These are phyloP conservation scores for Listronotus bonariensis DNA, from an alignment of 1,140 invertebrate species.

Conservation along the genomic window DNA sequence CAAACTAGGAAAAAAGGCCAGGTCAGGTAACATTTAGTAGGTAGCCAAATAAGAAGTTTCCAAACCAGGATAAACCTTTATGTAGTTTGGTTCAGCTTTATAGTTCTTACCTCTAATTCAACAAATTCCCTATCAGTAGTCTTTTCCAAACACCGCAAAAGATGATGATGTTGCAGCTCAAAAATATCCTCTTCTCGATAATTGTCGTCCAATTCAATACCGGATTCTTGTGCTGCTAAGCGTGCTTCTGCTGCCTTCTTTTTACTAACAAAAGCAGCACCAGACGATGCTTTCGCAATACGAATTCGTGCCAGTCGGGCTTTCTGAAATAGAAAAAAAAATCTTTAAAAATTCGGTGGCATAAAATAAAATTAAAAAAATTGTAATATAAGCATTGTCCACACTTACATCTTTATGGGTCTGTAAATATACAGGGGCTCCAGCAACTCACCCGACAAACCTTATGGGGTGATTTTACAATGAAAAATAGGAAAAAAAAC, in stretches of 20 bases:
- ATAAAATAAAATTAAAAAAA: too few species aligned
- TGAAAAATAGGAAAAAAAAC: too few species aligned
- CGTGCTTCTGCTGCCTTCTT: constrained; percentile 98
- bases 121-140: constrained; percentile 98
- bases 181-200: constrained; percentile 96
- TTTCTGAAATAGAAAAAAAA: constrained; percentile 79
- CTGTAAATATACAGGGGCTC: too few species aligned
- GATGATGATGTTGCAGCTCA: constrained; percentile 98
- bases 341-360: neutral
- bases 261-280: constrained; percentile 97
- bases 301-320: constrained; percentile 94
- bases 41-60: too few species aligned
- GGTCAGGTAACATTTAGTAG: too few species aligned
- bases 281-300: constrained; percentile 97
- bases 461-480: too few species aligned
- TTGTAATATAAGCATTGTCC: too few species aligned
- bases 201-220: constrained; percentile 84
- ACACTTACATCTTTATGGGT: too few species aligned
- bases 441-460: too few species aligned
- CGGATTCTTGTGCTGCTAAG: constrained; percentile 87
- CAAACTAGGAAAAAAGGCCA: too few species aligned
- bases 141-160: constrained; percentile 95
- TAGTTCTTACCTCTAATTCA: constrained; percentile 73
- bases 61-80: too few species aligned
- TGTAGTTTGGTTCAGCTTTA: too few species aligned